Evolutionary conservation across 2,888 invertebrate genomes (phyloP).

Genomic region (Podotricha telesiphe): DNA sequence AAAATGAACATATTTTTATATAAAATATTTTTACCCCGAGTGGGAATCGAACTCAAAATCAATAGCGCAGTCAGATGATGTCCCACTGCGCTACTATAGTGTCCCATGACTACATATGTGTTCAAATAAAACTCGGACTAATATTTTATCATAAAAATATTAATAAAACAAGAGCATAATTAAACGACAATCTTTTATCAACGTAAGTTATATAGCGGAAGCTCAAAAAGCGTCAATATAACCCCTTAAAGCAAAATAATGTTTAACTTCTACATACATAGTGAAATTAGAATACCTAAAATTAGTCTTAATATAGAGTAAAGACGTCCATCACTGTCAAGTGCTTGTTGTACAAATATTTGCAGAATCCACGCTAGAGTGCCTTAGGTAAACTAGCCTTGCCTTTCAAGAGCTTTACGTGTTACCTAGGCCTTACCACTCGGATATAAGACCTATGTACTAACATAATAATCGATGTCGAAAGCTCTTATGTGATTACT

Average conservation of each 20-base stretch:
- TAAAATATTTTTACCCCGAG: no score
- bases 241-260: constrained; percentile 31
- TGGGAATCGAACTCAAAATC: no score
- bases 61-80: no score
- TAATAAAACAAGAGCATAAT: no score
- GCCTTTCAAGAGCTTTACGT: constrained; percentile 23
- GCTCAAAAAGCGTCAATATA: constrained; percentile 41
- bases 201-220: no score
- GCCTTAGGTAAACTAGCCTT: constrained; percentile 32
- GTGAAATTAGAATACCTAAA: constrained; percentile 20
- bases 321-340: constrained; percentile 33
- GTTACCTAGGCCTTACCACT: constrained; percentile 14
- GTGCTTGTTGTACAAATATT: constrained; percentile 36
- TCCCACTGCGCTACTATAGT: no score
- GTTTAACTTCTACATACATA: not conserved
- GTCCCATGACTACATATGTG: no score
- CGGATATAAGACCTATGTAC: constrained; percentile 9
- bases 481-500: constrained; percentile 40
- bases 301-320: constrained; percentile 32
- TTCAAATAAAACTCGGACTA: no score
- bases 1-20: no score
- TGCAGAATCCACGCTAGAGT: constrained; percentile 36
- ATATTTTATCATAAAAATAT: no score
- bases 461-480: no score
- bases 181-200: no score